Conservation (phyloP, 2,797 vertebrate species). For the Alectoris magna region DNA sequence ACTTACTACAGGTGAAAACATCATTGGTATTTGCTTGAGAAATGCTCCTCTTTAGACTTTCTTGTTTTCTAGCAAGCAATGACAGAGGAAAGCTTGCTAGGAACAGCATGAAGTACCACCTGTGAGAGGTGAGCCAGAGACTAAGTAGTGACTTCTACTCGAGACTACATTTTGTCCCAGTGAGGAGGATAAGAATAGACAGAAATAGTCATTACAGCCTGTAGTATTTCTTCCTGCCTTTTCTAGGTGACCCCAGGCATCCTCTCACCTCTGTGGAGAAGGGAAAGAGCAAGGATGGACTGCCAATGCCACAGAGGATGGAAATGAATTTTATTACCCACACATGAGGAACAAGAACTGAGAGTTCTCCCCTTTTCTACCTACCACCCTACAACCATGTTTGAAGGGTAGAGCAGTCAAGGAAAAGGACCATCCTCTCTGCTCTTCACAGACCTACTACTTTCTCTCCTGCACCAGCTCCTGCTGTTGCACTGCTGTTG, state of each 20-base stretch:
- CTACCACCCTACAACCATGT: not conserved
- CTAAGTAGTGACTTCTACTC: not conserved
- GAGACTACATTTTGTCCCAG: not conserved
- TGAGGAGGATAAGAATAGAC: not conserved
- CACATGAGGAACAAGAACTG: not conserved
- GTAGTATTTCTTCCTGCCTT: not conserved
- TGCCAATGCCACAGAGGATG: not conserved
- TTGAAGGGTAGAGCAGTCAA: not conserved
- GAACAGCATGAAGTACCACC: not conserved
- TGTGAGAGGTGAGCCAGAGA: not conserved
- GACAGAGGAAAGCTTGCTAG: not conserved
- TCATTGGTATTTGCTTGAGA: constrained; percentile 31
- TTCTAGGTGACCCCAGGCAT: not conserved
- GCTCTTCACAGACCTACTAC: not conserved
- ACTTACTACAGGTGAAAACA: not conserved
- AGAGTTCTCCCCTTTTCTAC: not conserved
- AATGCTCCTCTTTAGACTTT: not conserved
- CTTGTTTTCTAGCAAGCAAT: not conserved
- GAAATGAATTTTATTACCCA: not conserved
- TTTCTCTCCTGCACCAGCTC: not conserved
- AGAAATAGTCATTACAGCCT: not conserved
- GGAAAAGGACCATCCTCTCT: not conserved
- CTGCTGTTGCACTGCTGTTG: not conserved
- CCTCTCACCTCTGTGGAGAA: not conserved
- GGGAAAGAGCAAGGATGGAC: accelerated